Evolutionary conservation across 2,113 vertebrate genomes (phyloP).

Genomic region (Nibea albiflora): DNA sequence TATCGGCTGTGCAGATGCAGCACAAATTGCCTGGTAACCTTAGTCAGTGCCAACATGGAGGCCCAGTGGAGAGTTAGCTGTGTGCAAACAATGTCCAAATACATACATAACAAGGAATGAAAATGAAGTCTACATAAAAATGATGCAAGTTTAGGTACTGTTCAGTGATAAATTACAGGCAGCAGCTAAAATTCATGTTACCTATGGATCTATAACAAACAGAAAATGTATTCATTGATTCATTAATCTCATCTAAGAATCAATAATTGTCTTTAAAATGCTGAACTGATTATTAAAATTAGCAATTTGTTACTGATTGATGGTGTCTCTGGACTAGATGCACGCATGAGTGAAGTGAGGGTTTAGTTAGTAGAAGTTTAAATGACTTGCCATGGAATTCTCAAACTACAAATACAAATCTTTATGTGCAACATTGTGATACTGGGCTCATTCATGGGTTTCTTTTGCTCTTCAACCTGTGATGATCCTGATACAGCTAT

Average conservation of each 20-base stretch:
- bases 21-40: conserved; percentile 31
- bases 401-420: neutral
- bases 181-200: neutral
- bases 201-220: neutral
- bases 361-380: neutral
- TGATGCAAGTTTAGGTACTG: neutral
- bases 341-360: neutral
- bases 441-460: neutral
- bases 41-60: neutral
- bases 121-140: neutral
- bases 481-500: conserved; percentile 7
- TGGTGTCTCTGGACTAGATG: neutral
- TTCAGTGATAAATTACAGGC: neutral
- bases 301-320: neutral
- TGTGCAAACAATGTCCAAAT: conserved; percentile 1
- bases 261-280: neutral
- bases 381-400: neutral
- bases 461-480: neutral
- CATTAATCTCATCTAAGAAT: neutral
- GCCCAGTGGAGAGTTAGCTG: neutral
- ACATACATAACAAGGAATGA: neutral
- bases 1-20: conserved; percentile 6
- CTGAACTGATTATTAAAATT: neutral
- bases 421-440: neutral
- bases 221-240: neutral